phyloP scores from a whole-genome alignment of 2,888 invertebrate genomes.

The Petrolisthes cinctipes region DNA sequence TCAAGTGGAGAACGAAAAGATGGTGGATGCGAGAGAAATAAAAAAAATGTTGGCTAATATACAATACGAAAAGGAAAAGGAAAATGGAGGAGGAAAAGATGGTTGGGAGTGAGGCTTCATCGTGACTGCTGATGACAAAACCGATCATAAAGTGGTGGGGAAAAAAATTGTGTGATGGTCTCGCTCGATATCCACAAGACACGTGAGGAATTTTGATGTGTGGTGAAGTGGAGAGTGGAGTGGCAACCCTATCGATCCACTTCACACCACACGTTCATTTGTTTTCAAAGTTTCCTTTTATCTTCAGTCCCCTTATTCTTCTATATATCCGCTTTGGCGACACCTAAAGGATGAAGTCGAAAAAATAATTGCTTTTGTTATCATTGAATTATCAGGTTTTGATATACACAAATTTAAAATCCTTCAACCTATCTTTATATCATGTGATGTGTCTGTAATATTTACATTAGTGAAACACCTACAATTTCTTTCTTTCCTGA shows the following conservation, averaged over 20 bases:
- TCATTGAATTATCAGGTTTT: no score
- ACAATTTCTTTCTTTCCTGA: no score
- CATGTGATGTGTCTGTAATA: no score
- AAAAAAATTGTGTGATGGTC: conserved; percentile 36
- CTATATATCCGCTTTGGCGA: no score
- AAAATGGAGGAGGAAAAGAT: background rate
- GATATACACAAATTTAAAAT: no score
- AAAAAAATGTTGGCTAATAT: background rate
- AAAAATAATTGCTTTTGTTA: no score
- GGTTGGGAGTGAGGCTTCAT: conserved; percentile 5
- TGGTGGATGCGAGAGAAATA: background rate
- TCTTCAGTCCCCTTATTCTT: background rate
- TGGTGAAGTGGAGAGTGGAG: background rate
- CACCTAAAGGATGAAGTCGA: no score
- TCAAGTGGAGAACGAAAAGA: background rate
- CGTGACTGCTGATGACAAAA: conserved; percentile 42
- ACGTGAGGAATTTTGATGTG: conserved; percentile 38
- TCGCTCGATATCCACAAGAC: conserved; percentile 40
- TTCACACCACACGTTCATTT: no score
- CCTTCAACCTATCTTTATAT: no score
- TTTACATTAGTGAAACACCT: no score
- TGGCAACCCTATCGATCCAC: no score
- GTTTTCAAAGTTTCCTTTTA: background rate
- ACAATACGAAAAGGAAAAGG: background rate
- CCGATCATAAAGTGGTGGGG: conserved; percentile 37